Conservation (phyloP, 2,797 vertebrate species). For the Coccyzus lansbergi region DNA sequence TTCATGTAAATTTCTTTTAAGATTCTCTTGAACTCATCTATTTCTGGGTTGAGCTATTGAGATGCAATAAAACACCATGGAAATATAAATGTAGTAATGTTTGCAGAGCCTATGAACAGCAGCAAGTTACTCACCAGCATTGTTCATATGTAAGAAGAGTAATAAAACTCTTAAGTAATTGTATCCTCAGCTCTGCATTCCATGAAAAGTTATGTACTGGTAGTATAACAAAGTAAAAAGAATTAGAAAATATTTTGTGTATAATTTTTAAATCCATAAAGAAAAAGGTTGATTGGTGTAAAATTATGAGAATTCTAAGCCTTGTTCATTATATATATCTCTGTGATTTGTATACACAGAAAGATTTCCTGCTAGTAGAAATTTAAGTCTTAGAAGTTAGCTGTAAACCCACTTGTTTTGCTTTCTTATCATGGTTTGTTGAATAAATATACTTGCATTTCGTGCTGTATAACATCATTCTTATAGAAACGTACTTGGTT, state of each 20-base stretch:
- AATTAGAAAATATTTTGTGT: background rate
- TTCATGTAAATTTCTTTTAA: conserved; percentile 41
- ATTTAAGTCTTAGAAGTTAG: background rate
- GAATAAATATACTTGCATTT: background rate
- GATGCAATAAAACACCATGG: conserved; percentile 45
- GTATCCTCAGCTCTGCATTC: conserved; percentile 26
- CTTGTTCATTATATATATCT: background rate
- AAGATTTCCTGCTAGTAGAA: background rate
- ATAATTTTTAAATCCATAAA: conserved; percentile 13
- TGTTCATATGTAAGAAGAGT: conserved; percentile 20
- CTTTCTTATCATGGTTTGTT: background rate
- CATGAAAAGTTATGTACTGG: background rate
- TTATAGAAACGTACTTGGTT: background rate
- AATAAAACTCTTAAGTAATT: conserved; percentile 14
- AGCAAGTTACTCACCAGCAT: conserved; percentile 22
- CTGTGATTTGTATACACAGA: background rate
- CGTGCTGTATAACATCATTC: background rate
- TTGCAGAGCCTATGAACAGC: background rate
- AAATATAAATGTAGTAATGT: conserved; percentile 46
- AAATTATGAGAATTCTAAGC: background rate
- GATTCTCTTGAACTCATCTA: conserved; percentile 40
- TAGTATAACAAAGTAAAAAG: background rate
- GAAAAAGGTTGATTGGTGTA: background rate
- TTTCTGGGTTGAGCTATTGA: conserved; percentile 13
- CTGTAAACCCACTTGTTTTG: background rate